Evolutionary conservation across 2,113 vertebrate species (phyloP).

Genomic region (Dasyornis broadbenti): DNA sequence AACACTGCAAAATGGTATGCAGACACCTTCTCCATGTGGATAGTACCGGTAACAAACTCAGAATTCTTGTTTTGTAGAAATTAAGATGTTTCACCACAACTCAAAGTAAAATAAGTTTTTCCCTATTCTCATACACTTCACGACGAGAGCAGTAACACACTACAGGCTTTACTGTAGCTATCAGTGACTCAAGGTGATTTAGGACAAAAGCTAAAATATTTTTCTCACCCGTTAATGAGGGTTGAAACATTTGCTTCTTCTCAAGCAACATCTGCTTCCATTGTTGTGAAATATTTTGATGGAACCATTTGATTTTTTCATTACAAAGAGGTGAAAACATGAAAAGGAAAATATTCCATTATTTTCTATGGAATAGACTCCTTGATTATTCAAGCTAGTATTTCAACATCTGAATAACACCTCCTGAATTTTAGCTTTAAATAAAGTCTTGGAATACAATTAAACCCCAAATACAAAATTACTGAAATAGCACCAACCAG

Average conservation of each 20-base stretch:
- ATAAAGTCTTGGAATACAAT: not conserved
- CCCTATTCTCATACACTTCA: not conserved
- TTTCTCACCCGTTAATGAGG: not conserved
- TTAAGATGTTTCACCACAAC: not conserved
- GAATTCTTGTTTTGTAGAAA: not conserved
- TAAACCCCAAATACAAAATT: not conserved
- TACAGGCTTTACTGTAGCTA: not conserved
- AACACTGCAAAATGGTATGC: not conserved
- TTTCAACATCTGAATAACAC: not conserved
- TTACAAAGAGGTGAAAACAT: not conserved
- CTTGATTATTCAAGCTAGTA: not conserved
- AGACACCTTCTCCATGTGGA: not conserved
- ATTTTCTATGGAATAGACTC: not conserved
- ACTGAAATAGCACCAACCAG: not conserved
- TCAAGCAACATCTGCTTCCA: not conserved
- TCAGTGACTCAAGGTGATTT: not conserved
- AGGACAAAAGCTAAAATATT: not conserved
- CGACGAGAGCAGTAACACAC: not conserved
- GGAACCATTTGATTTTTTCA: not conserved
- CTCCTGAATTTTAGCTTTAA: not conserved
- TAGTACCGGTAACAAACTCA: not conserved
- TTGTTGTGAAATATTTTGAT: not conserved
- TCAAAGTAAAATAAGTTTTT: not conserved
- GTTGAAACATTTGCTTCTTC: not conserved
- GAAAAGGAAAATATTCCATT: not conserved